A percentile compares a stretch with the other conserved stretches of the same genome.
Conservation (phyloP, 2,888 invertebrate genomes). For the Cataglyphis cursor region DNA sequence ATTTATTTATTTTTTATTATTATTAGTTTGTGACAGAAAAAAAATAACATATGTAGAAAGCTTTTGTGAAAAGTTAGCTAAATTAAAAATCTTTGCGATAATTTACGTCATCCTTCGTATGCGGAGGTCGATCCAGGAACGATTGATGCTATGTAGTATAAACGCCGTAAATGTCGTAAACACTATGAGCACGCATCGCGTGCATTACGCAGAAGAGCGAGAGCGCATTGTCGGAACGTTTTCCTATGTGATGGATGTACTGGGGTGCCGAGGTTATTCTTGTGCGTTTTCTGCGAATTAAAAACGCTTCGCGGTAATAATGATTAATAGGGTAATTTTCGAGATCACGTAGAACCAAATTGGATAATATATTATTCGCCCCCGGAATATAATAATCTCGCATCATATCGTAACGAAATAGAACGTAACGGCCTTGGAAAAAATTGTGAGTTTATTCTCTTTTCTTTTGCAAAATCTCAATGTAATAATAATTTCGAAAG, state of each 20-base stretch:
- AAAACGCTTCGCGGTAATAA: slow-evolving; percentile 31
- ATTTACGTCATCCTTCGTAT: slow-evolving; percentile 6
- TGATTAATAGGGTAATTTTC: slow-evolving; percentile 48
- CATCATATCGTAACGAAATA: slow-evolving; percentile 1
- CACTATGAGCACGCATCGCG: slow-evolving; percentile 56
- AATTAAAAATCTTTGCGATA: neutral
- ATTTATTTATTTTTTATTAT: neutral
- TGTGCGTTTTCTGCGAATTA: slow-evolving; percentile 26
- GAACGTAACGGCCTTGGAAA: neutral
- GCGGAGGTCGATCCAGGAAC: slow-evolving; percentile 16
- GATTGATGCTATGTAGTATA: slow-evolving; percentile 29
- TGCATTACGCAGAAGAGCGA: slow-evolving; percentile 49
- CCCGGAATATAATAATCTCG: slow-evolving; percentile 2
- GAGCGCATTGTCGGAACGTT: slow-evolving; percentile 45
- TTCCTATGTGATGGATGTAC: slow-evolving; percentile 48
- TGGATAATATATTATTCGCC: slow-evolving; percentile 15
- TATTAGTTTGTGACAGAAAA: neutral
- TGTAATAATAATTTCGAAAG: neutral
- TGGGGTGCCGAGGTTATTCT: slow-evolving; percentile 26
- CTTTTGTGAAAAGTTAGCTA: neutral
- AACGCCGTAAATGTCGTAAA: slow-evolving; percentile 51
- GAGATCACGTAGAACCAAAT: slow-evolving; percentile 24
- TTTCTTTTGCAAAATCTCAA: neutral
- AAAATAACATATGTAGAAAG: neutral
- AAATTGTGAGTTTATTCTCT: neutral